Evolutionary conservation across 2,797 vertebrate species (phyloP).

Genomic region (Pelochelys cantorii): DNA sequence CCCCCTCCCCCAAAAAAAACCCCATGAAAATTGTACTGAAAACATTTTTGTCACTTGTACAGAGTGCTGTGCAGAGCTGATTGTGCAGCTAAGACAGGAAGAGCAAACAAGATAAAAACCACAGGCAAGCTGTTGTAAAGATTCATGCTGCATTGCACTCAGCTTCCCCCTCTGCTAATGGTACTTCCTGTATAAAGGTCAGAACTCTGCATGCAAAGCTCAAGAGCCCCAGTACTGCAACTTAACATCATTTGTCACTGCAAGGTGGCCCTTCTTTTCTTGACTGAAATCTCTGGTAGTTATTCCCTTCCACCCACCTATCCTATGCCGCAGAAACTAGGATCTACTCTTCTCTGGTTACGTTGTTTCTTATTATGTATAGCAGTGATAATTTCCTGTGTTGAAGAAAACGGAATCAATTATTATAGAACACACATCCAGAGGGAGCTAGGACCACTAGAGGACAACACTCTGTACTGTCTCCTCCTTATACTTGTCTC

Average conservation of each 20-base stretch:
- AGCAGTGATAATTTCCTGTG: neutral
- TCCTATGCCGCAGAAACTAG: neutral
- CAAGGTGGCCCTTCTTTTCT: neutral
- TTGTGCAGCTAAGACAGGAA: neutral
- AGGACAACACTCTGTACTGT: neutral
- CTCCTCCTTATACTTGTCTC: neutral
- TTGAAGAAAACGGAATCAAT: neutral
- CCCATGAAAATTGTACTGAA: neutral
- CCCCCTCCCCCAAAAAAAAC: too few species aligned
- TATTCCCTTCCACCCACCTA: neutral
- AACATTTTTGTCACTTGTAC: neutral
- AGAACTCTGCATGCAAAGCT: neutral
- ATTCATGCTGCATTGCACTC: rapidly evolving
- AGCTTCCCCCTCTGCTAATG: neutral
- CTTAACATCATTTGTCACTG: neutral
- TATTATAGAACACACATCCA: neutral
- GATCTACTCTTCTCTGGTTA: neutral
- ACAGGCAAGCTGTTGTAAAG: neutral
- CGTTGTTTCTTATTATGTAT: neutral
- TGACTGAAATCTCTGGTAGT: neutral
- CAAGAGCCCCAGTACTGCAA: neutral
- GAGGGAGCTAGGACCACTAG: neutral
- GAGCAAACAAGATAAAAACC: neutral
- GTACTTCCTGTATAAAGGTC: conserved; percentile 1
- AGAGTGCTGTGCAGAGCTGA: neutral